Conservation (phyloP, 2,797 vertebrate species). For the Nannoperca obscura region DNA sequence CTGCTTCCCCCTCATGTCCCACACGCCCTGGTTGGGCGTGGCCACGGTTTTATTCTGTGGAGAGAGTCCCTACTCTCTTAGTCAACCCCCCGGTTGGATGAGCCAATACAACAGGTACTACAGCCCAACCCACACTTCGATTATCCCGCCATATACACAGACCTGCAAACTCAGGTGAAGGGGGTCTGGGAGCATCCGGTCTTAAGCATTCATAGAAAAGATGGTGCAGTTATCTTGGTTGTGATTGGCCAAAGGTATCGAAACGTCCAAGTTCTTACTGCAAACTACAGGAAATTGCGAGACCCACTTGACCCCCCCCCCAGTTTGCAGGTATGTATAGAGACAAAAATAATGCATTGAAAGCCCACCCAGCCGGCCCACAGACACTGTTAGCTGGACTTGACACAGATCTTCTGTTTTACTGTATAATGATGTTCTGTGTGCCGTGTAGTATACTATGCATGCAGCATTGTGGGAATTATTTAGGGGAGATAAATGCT, state of each 20-base stretch:
- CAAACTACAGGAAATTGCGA: no score
- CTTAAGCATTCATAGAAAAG: no score
- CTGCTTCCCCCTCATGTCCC: conserved; percentile 99
- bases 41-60: conserved; percentile 98
- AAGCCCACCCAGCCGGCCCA: background rate
- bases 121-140: background rate
- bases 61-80: conserved; percentile 89
- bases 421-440: background rate
- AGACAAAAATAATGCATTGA: background rate
- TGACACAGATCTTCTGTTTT: background rate
- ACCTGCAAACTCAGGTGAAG: no score
- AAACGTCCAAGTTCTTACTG: no score
- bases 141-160: background rate
- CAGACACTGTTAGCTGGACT: background rate
- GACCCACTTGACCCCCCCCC: no score
- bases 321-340: background rate
- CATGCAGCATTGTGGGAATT: background rate
- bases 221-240: no score
- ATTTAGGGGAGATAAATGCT: background rate
- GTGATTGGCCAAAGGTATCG: no score
- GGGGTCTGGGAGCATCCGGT: no score
- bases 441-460: no score
- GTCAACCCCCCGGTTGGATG: conserved; percentile 79
- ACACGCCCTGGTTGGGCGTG: conserved; percentile 99
- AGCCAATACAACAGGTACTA: conserved; percentile 51